Percentiles rank a stretch among this genome's conserved stretches.
Evolutionary conservation across 2,888 invertebrate species (phyloP).

Genomic region (Drosophila macrospina): DNA sequence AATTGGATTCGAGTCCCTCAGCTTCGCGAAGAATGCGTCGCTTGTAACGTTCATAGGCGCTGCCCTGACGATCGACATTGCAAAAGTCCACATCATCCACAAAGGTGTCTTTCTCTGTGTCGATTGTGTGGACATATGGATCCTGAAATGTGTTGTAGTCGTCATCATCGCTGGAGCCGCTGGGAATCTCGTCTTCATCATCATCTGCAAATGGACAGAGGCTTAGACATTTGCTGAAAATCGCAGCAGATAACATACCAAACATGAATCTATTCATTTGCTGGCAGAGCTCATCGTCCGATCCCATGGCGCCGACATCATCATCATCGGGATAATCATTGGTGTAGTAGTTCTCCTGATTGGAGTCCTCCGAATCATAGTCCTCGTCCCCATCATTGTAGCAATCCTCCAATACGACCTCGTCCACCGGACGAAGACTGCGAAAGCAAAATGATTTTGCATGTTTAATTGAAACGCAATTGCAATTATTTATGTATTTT

Average conservation of each 20-base stretch:
- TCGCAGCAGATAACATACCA: constrained; percentile 60
- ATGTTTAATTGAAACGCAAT: constrained; percentile 35
- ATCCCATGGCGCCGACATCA: constrained; percentile 86
- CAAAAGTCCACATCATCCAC: constrained; percentile 85
- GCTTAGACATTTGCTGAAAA: neutral
- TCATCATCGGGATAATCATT: constrained; percentile 93
- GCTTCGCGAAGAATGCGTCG: constrained; percentile 85
- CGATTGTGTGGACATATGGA: constrained; percentile 85
- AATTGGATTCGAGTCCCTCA: constrained; percentile 38
- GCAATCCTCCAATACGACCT: constrained; percentile 82
- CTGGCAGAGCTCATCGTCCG: constrained; percentile 87
- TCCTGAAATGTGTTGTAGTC: constrained; percentile 70
- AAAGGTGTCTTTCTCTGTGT: constrained; percentile 83
- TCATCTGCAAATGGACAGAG: constrained; percentile 45
- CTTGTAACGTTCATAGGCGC: constrained; percentile 89
- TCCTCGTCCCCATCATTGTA: constrained; percentile 83
- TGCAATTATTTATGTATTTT: constrained; percentile 38
- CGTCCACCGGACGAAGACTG: constrained; percentile 81
- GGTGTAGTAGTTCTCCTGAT: constrained; percentile 91
- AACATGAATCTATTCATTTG: constrained; percentile 86
- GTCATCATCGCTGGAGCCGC: constrained; percentile 75
- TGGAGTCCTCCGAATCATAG: constrained; percentile 90
- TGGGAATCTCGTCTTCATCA: constrained; percentile 69
- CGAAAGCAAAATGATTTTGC: constrained; percentile 10
- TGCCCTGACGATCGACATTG: constrained; percentile 88